Percentiles rank a stretch among this genome's conserved stretches.
These are phyloP conservation scores for Hybos culiciformis DNA, from an alignment of 2,888 invertebrate genomes.

Conservation along the genomic window DNA sequence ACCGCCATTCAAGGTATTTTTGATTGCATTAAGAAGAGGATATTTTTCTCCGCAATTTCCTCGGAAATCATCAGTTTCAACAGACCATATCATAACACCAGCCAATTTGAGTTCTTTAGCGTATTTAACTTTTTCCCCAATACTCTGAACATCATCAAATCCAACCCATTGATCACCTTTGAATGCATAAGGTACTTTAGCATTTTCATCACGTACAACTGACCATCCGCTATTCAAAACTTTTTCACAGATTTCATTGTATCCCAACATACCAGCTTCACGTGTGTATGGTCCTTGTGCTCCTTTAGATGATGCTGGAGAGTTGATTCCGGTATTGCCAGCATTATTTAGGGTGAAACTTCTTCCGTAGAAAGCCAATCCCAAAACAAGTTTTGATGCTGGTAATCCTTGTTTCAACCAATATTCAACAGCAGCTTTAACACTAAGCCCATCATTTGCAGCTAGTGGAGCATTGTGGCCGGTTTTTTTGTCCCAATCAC, in stretches of 20 bases:
- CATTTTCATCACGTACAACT: constrained; percentile 38
- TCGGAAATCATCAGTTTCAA: constrained; percentile 64
- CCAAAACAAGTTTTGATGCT: constrained; percentile 30
- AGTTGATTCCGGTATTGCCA: constrained; percentile 32
- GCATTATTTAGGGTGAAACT: constrained; percentile 32
- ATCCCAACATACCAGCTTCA: constrained; percentile 39
- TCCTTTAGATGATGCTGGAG: constrained; percentile 34
- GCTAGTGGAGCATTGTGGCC: constrained; percentile 41
- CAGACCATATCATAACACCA: constrained; percentile 66
- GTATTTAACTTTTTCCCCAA: constrained; percentile 32
- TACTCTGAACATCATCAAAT: constrained; percentile 47
- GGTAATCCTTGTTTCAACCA: constrained; percentile 31
- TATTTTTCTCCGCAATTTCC: constrained; percentile 47
- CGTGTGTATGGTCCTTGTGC: constrained; percentile 37
- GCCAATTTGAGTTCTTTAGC: constrained; percentile 36
- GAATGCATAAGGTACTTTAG: constrained; percentile 48
- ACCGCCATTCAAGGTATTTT: constrained; percentile 21
- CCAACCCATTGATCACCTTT: constrained; percentile 50
- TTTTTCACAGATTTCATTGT: constrained; percentile 35
- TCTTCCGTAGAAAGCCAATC: constrained; percentile 34
- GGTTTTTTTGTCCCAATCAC: constrained; percentile 37
- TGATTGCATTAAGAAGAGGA: constrained; percentile 47
- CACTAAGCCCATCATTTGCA: constrained; percentile 34
- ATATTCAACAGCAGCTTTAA: constrained; percentile 27
- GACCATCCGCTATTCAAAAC: too few relatives aligned